These are phyloP conservation scores for Dasyurus viverrinus DNA, from an alignment of 2,113 vertebrate species.

Conservation along the genomic window DNA sequence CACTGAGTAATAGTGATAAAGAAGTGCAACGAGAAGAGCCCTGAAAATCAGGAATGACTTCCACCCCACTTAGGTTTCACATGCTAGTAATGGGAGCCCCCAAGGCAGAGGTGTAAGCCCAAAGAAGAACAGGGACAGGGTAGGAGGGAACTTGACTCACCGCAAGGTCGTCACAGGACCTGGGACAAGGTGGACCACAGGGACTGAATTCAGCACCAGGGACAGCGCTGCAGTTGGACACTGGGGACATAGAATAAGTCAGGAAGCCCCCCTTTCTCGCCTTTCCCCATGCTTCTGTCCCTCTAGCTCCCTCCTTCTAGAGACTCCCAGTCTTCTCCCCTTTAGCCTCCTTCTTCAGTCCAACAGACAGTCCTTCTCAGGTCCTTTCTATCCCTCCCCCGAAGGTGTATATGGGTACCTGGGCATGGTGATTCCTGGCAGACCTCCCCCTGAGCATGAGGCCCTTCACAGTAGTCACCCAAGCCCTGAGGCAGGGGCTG, in stretches of 20 bases:
- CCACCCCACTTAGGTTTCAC: background rate
- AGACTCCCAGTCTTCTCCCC: background rate
- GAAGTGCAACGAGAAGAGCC: background rate
- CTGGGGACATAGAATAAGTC: conserved; percentile 65
- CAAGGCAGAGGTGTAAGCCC: no score
- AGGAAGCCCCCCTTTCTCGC: fast-evolving
- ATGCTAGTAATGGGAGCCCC: no score
- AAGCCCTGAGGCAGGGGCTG: conserved; percentile 84
- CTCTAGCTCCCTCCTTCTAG: background rate
- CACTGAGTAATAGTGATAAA: background rate
- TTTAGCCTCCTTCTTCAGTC: background rate
- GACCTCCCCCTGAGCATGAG: conserved; percentile 79
- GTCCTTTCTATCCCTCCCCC: background rate
- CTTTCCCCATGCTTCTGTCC: background rate
- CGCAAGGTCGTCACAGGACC: conserved; percentile 89
- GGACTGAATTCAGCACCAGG: conserved; percentile 86
- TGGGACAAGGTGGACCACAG: conserved; percentile 92
- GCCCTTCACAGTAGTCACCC: conserved; percentile 91
- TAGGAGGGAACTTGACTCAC: conserved; percentile 78
- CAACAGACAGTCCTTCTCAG: background rate
- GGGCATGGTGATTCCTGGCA: conserved; percentile 87
- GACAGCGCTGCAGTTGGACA: conserved; percentile 83
- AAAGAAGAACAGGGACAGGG: background rate
- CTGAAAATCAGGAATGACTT: background rate
- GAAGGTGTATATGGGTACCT: conserved; percentile 77